Base-by-base conservation (phyloP, 2,797 vertebrate species). In the Halcyon smyrnensis region DNA sequence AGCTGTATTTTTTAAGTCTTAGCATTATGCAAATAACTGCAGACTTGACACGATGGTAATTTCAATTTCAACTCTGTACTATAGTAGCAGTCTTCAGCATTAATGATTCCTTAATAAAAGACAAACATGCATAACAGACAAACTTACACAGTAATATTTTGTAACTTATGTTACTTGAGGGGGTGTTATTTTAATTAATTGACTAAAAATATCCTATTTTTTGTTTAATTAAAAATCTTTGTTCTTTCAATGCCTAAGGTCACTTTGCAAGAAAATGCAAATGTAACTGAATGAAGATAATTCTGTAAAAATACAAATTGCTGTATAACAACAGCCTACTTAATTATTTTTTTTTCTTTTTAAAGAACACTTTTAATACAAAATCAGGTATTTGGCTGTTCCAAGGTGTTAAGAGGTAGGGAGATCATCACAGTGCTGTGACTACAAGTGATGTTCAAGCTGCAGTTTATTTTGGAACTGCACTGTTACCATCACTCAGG, bases 251-350 rank as follows among this genome's bases (percentile, higher is more conserved):
- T 56, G 59, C 19, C 71, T 81, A 74, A 83, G 68, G 48, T 92
- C 73, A 37, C 69, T 86, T 81, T 79, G 86, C 78, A 88, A 69
- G 69, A 94, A 96, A 90, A 65, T 68, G 63, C 34, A 96, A 89
- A 65, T 70, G 63, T 34, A 95, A 80, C 51, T 78, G 36, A 85
- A 39, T 81, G 23, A 45, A 94, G 30, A 25, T 39, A 71, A 70
- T 68, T 25, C 53, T 94, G 78, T 89, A 90, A 92, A 83, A 87
- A 64, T 27, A 84, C n/a, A 78, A 89, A 89, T 37, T 45, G 53
- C 41, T 95, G 46, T 62, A 45, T 51, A 57, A 39, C 30, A 30
- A 11, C 13, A 76, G 63, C 54, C 50, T 53, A 60, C 69, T 59
- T 59, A 15, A 75, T 24, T 48, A 7, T 48, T 48, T 46, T 46